Conservation (phyloP, 2,113 vertebrate genomes). For the Empidonax alnorum region DNA sequence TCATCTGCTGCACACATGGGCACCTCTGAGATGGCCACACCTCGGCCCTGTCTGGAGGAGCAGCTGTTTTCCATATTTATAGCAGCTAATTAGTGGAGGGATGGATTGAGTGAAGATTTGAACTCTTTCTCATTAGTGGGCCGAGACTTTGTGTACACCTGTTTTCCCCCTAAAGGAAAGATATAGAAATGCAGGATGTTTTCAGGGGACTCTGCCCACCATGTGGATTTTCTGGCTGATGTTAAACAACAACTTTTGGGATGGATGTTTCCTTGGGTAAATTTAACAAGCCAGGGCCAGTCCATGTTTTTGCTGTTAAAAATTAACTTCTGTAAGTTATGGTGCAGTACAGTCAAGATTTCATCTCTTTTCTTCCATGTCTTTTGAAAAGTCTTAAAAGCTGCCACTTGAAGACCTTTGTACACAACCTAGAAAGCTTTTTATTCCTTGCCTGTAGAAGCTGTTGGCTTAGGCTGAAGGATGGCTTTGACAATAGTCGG, state of each 20-base stretch:
- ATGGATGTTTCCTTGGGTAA: not conserved
- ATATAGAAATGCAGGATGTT: not conserved
- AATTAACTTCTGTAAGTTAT: not conserved
- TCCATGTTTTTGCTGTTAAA: not conserved
- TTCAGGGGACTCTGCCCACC: not conserved
- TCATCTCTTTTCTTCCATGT: not conserved
- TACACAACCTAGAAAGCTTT: not conserved
- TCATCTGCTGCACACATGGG: not conserved
- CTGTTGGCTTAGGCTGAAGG: not conserved
- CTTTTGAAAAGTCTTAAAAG: not conserved
- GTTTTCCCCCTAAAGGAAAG: not conserved
- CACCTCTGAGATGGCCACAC: not conserved
- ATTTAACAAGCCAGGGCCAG: not conserved
- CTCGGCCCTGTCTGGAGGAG: not conserved
- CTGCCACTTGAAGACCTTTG: not conserved
- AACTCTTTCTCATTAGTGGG: not conserved
- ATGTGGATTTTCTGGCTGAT: not conserved
- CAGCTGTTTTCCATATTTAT: not conserved
- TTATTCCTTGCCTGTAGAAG: not conserved
- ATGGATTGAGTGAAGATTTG: not conserved
- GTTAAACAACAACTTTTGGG: not conserved
- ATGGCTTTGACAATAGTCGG: not conserved
- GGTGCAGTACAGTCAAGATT: not conserved
- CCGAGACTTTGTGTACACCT: rapidly evolving
- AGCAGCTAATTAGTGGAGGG: not conserved